Percentiles rank a stretch among this genome's conserved stretches.
Evolutionary conservation across 2,888 invertebrate genomes (phyloP).

Genomic region (Plagiodera versicolora): DNA sequence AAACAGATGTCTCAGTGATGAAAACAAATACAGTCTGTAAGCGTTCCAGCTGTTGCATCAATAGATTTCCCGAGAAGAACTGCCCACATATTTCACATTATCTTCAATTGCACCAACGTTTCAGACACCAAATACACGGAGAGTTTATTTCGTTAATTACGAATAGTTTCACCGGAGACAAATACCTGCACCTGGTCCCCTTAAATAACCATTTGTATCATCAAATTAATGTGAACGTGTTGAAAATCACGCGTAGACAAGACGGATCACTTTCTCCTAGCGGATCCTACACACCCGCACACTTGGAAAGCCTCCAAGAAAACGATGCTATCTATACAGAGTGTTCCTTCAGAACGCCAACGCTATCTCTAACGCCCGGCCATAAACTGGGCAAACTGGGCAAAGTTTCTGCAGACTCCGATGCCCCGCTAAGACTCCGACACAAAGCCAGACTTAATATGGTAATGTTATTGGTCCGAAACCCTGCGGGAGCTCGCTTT

Average conservation of each 20-base stretch:
- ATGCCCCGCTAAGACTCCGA: constrained; percentile 25
- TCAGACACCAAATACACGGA: too few relatives aligned
- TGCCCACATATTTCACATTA: not conserved
- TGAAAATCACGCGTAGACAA: not conserved
- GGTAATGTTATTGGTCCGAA: constrained; percentile 32
- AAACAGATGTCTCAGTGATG: too few relatives aligned
- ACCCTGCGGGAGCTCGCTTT: constrained; percentile 27
- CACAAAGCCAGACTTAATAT: constrained; percentile 34
- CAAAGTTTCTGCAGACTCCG: constrained; percentile 15
- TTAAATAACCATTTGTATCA: not conserved
- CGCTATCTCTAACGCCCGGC: constrained; percentile 13
- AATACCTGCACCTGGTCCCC: not conserved
- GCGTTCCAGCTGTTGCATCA: not conserved
- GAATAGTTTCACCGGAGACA: not conserved
- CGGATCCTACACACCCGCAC: not conserved
- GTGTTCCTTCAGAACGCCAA: too few relatives aligned
- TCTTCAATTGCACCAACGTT: not conserved
- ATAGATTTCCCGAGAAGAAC: not conserved
- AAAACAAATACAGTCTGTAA: not conserved
- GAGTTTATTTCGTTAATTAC: not conserved
- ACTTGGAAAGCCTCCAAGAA: not conserved
- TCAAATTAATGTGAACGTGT: not conserved
- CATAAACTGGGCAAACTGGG: constrained; percentile 15
- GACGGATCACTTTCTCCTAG: not conserved
- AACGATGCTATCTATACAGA: too few relatives aligned